Base-by-base conservation (phyloP, 1,140 invertebrate genomes). In the Tetramorium parvispinum region DNA sequence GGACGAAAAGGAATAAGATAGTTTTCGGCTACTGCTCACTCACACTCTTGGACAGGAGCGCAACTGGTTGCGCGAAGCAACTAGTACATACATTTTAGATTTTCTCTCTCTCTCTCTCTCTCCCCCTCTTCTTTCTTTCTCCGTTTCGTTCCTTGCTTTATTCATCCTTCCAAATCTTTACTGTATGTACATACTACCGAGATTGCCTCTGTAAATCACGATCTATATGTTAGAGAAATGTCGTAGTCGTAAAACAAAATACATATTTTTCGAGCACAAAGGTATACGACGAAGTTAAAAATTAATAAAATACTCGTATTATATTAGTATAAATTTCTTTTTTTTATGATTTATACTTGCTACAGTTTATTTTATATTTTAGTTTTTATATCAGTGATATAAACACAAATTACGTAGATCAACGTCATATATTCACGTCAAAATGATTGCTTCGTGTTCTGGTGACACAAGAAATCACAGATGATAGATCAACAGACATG, bases 51-150 rank as follows among this genome's bases (percentile, higher is more conserved):
- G 32, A 49, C n/a, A 79, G 63, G 77, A 89, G 92, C 92, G 92
- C 92, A 93, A 93, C 92, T 93, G 86, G 92, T 93, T 92, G 92
- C 88, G 87, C 89, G 87, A 90, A 92, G 92, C 92, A 93, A 93
- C 92, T 92, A 87, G 92, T 92, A 89, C 16, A 85, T 92, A 89
- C 16, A 85, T 27, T 66, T 51, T 37, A n/a, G 73, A 27, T 1
- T 4, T 16, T 49, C 71, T 43, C 66, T 32, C 57, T 83, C n/a
- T 57, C 16, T n/a, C 46, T 75, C 53, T 75, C 13, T 73, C 21
- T 63, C 24, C 61, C 32, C 73, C 6, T 11, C 40, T 85, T n/a
- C 51, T 24, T 53, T 37, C 3, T 40, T 11, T 63, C 1, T 59
- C 27, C 37, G 0, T 61, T 11, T 49, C 11, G 3, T 10, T 21